Evolutionary conservation across 2,113 vertebrate species (phyloP).

Genomic region (Arvicanthis niloticus): DNA sequence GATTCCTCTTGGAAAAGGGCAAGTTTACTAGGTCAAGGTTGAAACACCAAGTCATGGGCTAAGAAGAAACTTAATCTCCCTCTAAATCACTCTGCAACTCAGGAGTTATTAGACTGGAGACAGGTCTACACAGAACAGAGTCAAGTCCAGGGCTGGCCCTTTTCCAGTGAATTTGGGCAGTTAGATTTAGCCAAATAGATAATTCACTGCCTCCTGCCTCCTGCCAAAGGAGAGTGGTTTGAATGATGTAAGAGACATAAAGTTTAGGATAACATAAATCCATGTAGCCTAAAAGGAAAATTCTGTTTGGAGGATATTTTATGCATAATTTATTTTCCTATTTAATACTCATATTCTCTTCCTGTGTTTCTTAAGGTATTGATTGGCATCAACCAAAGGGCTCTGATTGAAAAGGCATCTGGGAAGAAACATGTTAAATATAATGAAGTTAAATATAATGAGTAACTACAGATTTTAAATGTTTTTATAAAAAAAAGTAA

Average conservation of each 20-base stretch:
- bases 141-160: slow-evolving; percentile 46
- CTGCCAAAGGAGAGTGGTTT: background rate
- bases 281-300: slow-evolving; percentile 45
- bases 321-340: slow-evolving; percentile 8
- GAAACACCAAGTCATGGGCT: slow-evolving; percentile 69
- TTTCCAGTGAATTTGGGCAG: slow-evolving; percentile 49
- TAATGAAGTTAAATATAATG: background rate
- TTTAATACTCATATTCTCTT: slow-evolving; percentile 5
- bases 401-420: background rate
- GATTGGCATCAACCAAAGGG: background rate
- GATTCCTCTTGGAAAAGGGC: slow-evolving; percentile 69
- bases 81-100: slow-evolving; percentile 64
- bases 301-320: slow-evolving; percentile 44
- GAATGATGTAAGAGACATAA: background rate
- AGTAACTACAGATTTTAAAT: slow-evolving; percentile 38
- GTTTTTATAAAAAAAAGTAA: background rate
- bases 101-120: slow-evolving; percentile 63
- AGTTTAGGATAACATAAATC: slow-evolving; percentile 15
- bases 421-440: background rate
- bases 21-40: slow-evolving; percentile 74
- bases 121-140: slow-evolving; percentile 43
- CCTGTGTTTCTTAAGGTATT: background rate
- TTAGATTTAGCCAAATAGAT: slow-evolving; percentile 38
- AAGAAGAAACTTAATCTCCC: slow-evolving; percentile 74
- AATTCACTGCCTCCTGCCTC: slow-evolving; percentile 1